Base-by-base conservation (phyloP, 1,140 invertebrate genomes). In the Ditylenchus dipsaci region DNA sequence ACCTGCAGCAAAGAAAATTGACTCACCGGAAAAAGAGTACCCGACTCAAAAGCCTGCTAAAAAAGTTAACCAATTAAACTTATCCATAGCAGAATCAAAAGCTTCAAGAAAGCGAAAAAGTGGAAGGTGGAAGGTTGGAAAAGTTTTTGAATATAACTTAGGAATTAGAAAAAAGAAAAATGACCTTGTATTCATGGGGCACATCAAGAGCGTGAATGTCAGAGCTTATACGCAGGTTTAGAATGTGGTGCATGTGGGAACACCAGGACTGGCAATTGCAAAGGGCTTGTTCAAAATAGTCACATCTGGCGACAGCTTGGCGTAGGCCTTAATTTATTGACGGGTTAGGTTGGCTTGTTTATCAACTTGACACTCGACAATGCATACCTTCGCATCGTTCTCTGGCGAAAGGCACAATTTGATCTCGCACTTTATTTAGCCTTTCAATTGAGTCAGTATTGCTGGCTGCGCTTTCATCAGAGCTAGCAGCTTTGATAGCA, bases 151-250 rank as follows among this genome's bases (percentile, higher is more conserved):
- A 38, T 11, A 38, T 5, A 38, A 5, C 11, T 38, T 38, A 5
- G 33, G 33, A 5, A 38, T 5, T 38, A 38, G 33, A 38, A 38
- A 38, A 5, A 38, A 38, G 11, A 11, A 38, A 38, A 38, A 38
- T 38, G 59, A 82, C 78, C 68, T 80, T 80, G 59, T 82, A 79
- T 59, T 79, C 78, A 29, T 82, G 70, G 13, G 78, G 78, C 27
- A 79, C 71, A 45, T 82, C 80, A 17, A 80, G 56, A n/a, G 78
- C 80, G 27, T 69, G 63, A 42, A 81, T 73, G 47, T 79, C 78
- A 15, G 75, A 62, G 7, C 68, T 47, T 15, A 78, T 57, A 23
- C 78, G 38, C 15, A 60, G 56, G 49, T 78, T 69, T 3, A 79
- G 53, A 30, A 79, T 71, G 53, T 77, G 81, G 27, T 77, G 65